phyloP scores from a whole-genome alignment of 2,888 invertebrate genomes.

The Lacanobia wlatinum region DNA sequence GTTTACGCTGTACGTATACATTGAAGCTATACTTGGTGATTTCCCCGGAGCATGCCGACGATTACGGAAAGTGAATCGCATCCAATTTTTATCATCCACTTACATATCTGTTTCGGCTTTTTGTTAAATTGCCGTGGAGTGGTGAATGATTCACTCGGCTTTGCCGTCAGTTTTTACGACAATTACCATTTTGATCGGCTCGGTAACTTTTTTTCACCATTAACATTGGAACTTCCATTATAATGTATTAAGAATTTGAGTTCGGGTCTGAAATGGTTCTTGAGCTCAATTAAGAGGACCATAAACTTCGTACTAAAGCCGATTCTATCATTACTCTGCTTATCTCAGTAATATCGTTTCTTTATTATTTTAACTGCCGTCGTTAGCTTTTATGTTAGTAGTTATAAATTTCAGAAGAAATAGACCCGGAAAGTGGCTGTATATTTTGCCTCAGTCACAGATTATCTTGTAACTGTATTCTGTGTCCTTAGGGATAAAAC shows the following conservation, averaged over 20 bases:
- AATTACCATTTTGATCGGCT: conserved; percentile 48
- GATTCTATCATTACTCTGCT: conserved; percentile 54
- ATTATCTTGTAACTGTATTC: conserved; percentile 27
- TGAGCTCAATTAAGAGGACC: conserved; percentile 46
- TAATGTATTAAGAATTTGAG: conserved; percentile 48
- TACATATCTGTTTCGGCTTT: conserved; percentile 77
- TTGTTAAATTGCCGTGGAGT: conserved; percentile 75
- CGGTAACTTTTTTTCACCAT: conserved; percentile 38
- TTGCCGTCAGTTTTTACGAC: conserved; percentile 63
- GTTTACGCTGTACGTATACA: conserved; percentile 65
- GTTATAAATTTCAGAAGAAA: conserved; percentile 49
- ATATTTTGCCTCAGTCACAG: conserved; percentile 27
- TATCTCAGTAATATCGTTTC: conserved; percentile 55
- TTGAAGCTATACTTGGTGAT: conserved; percentile 78
- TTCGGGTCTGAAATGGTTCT: conserved; percentile 46
- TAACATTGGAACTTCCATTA: conserved; percentile 43
- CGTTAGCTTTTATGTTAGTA: conserved; percentile 56
- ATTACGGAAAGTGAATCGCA: conserved; percentile 81
- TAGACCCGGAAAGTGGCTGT: conserved; percentile 39
- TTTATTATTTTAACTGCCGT: conserved; percentile 59
- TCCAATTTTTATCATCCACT: conserved; percentile 86
- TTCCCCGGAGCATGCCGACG: conserved; percentile 81
- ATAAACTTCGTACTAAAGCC: conserved; percentile 53
- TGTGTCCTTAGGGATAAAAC: conserved; percentile 5
- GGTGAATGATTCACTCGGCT: conserved; percentile 67